A percentile compares a stretch with the other conserved stretches of the same genome.
These are phyloP conservation scores for Polypterus senegalus DNA, from an alignment of 2,113 vertebrate species.

Conservation along the genomic window DNA sequence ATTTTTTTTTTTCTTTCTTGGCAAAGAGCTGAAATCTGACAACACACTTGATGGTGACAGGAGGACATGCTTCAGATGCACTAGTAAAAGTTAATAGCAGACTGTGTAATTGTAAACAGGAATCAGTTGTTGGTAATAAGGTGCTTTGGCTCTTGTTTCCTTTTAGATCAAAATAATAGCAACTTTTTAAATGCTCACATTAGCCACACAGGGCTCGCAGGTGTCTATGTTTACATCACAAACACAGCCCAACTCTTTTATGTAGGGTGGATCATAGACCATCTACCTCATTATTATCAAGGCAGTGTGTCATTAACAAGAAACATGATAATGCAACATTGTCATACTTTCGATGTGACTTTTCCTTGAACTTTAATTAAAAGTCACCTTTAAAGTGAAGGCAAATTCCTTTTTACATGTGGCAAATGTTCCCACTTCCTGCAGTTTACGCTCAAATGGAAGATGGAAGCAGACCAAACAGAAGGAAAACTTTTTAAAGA, in stretches of 20 bases:
- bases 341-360: conserved; percentile 2
- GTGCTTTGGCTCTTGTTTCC: conserved; percentile 21
- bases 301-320: conserved; percentile 2
- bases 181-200: conserved; percentile 14
- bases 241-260: conserved; percentile 9
- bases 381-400: conserved; percentile 3
- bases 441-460: too few species aligned
- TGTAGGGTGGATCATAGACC: conserved; percentile 3
- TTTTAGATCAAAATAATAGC: conserved; percentile 16
- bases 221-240: conserved; percentile 19
- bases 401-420: not conserved
- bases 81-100: conserved; percentile 18
- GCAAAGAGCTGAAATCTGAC: too few species aligned
- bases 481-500: too few species aligned
- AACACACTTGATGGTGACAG: too few species aligned
- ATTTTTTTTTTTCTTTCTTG: too few species aligned
- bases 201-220: not conserved
- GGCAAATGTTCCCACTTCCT: too few species aligned
- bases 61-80: conserved; percentile 9
- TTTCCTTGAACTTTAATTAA: conserved; percentile 8
- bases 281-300: not conserved
- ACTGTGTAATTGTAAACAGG: not conserved
- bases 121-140: conserved; percentile 16
- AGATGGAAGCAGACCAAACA: too few species aligned
- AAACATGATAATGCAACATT: conserved; percentile 1